Percentiles rank a stretch among this genome's conserved stretches.
These are phyloP conservation scores for Antigone vipio DNA, from an alignment of 2,113 vertebrate species.

Conservation along the genomic window DNA sequence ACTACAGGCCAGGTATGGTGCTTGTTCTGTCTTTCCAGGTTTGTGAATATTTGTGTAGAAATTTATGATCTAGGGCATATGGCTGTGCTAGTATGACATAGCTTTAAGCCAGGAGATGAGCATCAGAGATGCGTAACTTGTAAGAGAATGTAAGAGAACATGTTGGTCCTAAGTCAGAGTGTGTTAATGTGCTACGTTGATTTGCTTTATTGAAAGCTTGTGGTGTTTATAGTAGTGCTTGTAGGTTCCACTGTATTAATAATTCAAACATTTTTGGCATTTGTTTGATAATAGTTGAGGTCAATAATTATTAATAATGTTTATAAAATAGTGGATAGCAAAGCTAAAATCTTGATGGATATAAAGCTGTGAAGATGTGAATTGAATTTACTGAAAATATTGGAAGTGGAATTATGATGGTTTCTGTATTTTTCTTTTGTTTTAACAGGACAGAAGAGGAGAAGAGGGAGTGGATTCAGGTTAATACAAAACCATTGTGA, in stretches of 20 bases:
- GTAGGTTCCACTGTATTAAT: neutral
- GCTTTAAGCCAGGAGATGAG: neutral
- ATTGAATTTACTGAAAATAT: neutral
- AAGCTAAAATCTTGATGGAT: neutral
- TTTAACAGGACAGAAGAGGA: conserved; percentile 90
- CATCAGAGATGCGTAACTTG: neutral
- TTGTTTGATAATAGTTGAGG: neutral
- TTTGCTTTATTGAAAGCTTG: neutral
- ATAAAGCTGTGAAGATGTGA: neutral
- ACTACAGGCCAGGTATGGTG: conserved; percentile 87
- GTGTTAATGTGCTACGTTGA: neutral
- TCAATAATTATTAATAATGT: neutral
- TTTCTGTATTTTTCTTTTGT: conserved; percentile 25
- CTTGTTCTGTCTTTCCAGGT: neutral
- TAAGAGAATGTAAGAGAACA: neutral
- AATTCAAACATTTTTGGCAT: neutral
- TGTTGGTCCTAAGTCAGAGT: neutral
- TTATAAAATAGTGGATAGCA: neutral
- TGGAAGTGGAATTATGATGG: neutral
- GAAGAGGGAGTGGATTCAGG: conserved; percentile 95
- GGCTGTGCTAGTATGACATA: neutral
- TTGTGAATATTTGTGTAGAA: neutral
- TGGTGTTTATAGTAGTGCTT: neutral
- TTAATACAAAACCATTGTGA: conserved; percentile 53
- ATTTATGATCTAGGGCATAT: neutral